Percentiles rank a stretch among this genome's conserved stretches.
These are phyloP conservation scores for Anadara kagoshimensis DNA, from an alignment of 1,140 invertebrate genomes.

Conservation along the genomic window DNA sequence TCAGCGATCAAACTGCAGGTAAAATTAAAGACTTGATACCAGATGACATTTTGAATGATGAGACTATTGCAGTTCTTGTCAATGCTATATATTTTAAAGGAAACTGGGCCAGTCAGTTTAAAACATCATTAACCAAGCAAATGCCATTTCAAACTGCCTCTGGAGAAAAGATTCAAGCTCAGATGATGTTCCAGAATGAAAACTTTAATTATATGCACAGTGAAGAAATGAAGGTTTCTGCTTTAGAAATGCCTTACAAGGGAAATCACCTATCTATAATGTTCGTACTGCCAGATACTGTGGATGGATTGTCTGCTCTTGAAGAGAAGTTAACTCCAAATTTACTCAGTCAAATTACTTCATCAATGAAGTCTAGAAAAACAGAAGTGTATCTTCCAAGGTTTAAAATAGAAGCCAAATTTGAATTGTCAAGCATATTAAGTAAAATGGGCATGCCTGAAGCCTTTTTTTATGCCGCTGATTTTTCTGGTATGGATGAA, in stretches of 20 bases:
- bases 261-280: constrained; percentile 79
- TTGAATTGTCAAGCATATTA: constrained; percentile 69
- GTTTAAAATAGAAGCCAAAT: constrained; percentile 60
- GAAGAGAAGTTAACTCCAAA: constrained; percentile 74
- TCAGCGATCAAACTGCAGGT: constrained; percentile 78
- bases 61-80: constrained; percentile 81
- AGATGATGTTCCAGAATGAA: constrained; percentile 40
- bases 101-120: constrained; percentile 83
- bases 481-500: constrained; percentile 58
- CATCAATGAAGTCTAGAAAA: too few species aligned
- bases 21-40: constrained; percentile 80
- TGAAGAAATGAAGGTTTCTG: constrained; percentile 79
- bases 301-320: constrained; percentile 72
- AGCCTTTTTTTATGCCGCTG: constrained; percentile 45
- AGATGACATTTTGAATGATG: constrained; percentile 68
- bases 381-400: constrained; percentile 60
- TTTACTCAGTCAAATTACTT: too few species aligned
- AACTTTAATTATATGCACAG: constrained; percentile 16
- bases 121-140: constrained; percentile 75
- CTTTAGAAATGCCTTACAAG: constrained; percentile 84
- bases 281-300: constrained; percentile 80
- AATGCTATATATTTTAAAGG: constrained; percentile 87
- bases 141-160: constrained; percentile 21
- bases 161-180: constrained; percentile 22
- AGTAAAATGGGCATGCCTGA: constrained; percentile 50